Conservation (phyloP, 2,113 vertebrate genomes). For the Perognathus longimembris region DNA sequence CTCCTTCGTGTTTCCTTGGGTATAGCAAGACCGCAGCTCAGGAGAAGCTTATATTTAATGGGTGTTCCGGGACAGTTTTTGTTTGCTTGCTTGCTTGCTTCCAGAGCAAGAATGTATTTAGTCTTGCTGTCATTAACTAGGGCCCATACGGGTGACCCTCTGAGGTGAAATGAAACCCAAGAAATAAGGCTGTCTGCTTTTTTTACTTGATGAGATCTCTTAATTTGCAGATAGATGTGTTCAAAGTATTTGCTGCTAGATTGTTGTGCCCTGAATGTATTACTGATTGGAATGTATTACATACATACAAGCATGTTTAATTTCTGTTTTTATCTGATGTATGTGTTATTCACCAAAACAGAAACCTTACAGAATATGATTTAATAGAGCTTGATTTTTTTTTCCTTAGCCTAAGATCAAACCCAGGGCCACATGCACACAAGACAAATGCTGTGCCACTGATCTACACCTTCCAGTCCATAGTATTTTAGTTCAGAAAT, state of each 20-base stretch:
- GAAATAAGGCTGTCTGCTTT: background rate
- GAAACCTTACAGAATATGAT: background rate
- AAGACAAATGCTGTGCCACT: background rate
- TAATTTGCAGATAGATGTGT: constrained; percentile 21
- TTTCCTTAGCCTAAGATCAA: background rate
- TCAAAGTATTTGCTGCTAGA: background rate
- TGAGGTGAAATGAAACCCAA: background rate
- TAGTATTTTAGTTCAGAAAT: constrained; percentile 8
- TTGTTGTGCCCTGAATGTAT: background rate
- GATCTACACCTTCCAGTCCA: background rate
- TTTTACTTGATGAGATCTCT: background rate
- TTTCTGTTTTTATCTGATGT: no score
- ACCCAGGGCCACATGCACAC: background rate
- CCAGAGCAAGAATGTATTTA: background rate
- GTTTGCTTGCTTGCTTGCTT: background rate
- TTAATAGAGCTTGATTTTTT: constrained; percentile 24
- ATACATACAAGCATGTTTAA: background rate
- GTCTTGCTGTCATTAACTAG: background rate
- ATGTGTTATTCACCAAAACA: background rate
- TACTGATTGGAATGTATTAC: background rate
- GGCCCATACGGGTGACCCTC: background rate
- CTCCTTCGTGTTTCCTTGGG: background rate
- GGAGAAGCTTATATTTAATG: background rate
- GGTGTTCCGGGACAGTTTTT: background rate
- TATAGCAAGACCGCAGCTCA: background rate